Evolutionary conservation across 2,888 invertebrate genomes (phyloP).

Genomic region (Pyrocoelia pectoralis): DNA sequence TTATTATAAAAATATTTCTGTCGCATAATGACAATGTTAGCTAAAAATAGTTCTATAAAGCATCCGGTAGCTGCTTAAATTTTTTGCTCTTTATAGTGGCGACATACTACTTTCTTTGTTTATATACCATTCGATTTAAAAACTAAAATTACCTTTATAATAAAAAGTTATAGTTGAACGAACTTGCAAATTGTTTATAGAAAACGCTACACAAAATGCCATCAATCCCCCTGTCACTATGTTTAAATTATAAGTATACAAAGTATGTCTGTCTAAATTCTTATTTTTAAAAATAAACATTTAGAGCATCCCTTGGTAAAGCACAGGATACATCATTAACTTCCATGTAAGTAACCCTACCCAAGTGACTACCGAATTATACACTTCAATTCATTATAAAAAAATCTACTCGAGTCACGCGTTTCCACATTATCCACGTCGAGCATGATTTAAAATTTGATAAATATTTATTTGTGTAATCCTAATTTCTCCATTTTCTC

Average conservation of each 20-base stretch:
- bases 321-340: slow-evolving; percentile 1
- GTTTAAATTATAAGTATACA: not conserved
- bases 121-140: slow-evolving; percentile 2
- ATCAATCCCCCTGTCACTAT: not conserved
- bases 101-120: slow-evolving; percentile 2
- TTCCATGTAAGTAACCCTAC: not conserved
- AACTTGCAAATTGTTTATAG: not conserved
- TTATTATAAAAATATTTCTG: not conserved
- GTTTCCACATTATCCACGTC: no score
- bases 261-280: not conserved
- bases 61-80: slow-evolving; percentile 4
- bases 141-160: slow-evolving; percentile 2
- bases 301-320: not conserved
- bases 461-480: no score
- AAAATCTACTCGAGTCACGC: not conserved
- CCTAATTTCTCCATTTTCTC: no score
- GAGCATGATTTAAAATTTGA: no score
- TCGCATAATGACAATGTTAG: not conserved
- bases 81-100: not conserved
- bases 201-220: not conserved
- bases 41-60: slow-evolving; percentile 1
- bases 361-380: not conserved
- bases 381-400: not conserved
- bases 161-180: slow-evolving; percentile 6
- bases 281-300: not conserved